These are phyloP conservation scores for Penaeus indicus DNA, from an alignment of 1,140 invertebrate species.

Conservation along the genomic window DNA sequence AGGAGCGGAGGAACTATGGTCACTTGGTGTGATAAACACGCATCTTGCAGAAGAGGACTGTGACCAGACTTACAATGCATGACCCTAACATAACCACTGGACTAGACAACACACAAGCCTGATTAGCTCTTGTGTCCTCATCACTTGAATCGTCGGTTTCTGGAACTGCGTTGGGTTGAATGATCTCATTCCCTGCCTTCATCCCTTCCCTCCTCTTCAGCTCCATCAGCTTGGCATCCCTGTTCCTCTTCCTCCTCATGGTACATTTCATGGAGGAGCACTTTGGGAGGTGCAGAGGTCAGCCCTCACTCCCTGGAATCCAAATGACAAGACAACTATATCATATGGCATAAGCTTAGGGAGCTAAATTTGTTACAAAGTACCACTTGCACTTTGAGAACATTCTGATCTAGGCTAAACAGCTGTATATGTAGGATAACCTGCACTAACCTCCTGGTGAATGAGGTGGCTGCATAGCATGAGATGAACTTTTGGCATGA, in stretches of 20 bases:
- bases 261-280: conserved; percentile 34
- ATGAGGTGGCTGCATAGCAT: conserved; percentile 13
- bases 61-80: conserved; percentile 48
- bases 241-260: conserved; percentile 22
- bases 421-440: not conserved
- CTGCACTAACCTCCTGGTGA: conserved; percentile 9
- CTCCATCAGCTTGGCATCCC: not conserved
- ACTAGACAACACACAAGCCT: conserved; percentile 51
- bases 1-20: no score
- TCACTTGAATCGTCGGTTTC: conserved; percentile 49
- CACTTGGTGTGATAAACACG: conserved; percentile 16
- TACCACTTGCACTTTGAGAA: not conserved
- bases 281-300: conserved; percentile 38
- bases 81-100: conserved; percentile 52
- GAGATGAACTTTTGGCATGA: not conserved
- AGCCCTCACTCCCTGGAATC: conserved; percentile 53
- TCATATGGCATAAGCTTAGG: not conserved
- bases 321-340: not conserved
- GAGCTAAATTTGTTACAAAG: not conserved
- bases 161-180: not conserved
- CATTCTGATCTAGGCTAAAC: not conserved
- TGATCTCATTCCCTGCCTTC: not conserved
- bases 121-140: conserved; percentile 33
- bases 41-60: conserved; percentile 56
- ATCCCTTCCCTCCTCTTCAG: not conserved